These are phyloP conservation scores for Vesta saturnalis DNA, from an alignment of 2,888 invertebrate genomes.

Conservation along the genomic window DNA sequence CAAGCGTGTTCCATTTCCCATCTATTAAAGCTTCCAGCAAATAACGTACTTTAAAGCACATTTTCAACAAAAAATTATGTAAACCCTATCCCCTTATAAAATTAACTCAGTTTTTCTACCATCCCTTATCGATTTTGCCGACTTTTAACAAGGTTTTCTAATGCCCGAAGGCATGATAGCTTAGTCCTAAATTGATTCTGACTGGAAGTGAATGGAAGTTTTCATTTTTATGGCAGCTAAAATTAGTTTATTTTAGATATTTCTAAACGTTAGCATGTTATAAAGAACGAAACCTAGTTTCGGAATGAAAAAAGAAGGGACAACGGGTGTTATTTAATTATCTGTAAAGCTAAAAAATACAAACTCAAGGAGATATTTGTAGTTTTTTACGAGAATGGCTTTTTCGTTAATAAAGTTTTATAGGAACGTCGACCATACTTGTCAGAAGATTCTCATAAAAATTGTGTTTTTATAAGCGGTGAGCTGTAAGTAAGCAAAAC, in stretches of 20 bases:
- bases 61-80: background rate
- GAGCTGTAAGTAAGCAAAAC: background rate
- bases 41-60: background rate
- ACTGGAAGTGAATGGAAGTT: conserved; percentile 11
- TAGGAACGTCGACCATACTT: background rate
- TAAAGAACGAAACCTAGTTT: background rate
- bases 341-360: conserved; percentile 1
- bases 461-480: background rate
- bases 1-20: too few relatives aligned
- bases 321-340: background rate
- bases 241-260: conserved; percentile 11
- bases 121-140: conserved; percentile 8
- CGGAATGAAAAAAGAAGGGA: background rate
- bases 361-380: background rate
- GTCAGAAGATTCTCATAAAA: background rate
- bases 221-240: conserved; percentile 11
- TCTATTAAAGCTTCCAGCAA: background rate
- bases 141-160: conserved; percentile 11
- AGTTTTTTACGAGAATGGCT: background rate
- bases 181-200: conserved; percentile 12
- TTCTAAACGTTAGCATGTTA: conserved; percentile 3
- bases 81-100: background rate
- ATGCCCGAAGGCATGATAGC: conserved; percentile 10
- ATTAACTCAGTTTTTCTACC: conserved; percentile 7
- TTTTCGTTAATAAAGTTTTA: background rate